Evolutionary conservation across 1,140 invertebrate species (phyloP).

Genomic region (Charaxes varanes): DNA sequence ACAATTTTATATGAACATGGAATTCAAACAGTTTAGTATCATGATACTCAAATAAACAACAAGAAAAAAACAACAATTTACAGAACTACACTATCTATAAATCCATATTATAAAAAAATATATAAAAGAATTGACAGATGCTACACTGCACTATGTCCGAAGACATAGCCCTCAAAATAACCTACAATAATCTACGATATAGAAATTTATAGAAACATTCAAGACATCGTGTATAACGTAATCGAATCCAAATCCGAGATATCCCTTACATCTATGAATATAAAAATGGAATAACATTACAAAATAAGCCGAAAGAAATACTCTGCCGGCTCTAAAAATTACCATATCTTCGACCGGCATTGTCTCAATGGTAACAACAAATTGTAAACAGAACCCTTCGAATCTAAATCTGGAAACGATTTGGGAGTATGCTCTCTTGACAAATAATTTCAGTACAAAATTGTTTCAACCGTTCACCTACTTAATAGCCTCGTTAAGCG

Average conservation of each 20-base stretch:
- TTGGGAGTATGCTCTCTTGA: conserved; percentile 51
- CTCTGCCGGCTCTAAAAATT: conserved; percentile 25
- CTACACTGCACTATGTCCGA: too few species aligned
- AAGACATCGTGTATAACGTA: conserved; percentile 13
- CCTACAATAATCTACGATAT: too few species aligned
- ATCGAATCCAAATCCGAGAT: conserved; percentile 21
- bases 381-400: conserved; percentile 41
- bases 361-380: conserved; percentile 35
- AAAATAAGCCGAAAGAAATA: conserved; percentile 20
- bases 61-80: too few species aligned
- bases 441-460: conserved; percentile 61
- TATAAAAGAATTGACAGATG: too few species aligned
- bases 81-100: too few species aligned
- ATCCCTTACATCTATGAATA: conserved; percentile 26
- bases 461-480: conserved; percentile 48
- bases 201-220: too few species aligned
- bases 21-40: too few species aligned
- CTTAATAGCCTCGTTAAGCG: conserved; percentile 45
- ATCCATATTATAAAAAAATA: too few species aligned
- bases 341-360: conserved; percentile 24
- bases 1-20: too few species aligned
- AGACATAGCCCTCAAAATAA: too few species aligned
- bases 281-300: conserved; percentile 12
- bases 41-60: too few species aligned
- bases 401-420: conserved; percentile 63